phyloP scores from a whole-genome alignment of 2,797 vertebrate species.

The Lutjanus campechanus region DNA sequence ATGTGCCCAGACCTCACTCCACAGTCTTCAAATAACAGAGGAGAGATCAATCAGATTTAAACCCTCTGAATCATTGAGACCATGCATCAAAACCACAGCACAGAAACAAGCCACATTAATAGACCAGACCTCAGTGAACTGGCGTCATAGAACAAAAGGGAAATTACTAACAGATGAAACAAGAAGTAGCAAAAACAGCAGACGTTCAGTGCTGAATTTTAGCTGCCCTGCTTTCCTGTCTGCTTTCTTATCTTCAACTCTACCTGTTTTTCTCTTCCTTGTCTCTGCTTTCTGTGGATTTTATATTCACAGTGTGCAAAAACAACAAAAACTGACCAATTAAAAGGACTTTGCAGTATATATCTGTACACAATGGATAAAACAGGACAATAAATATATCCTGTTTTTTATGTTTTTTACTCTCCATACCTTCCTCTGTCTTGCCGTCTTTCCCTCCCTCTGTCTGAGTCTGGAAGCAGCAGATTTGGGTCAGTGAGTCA shows the following conservation, averaged over 20 bases:
- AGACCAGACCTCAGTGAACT: slow-evolving; percentile 44
- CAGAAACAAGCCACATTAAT: slow-evolving; percentile 73
- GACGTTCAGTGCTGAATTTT: slow-evolving; percentile 1
- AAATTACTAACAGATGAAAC: slow-evolving; percentile 79
- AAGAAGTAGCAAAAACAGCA: slow-evolving; percentile 40
- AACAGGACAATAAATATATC: slow-evolving; percentile 5
- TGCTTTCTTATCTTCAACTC: background rate
- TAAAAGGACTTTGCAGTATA: background rate
- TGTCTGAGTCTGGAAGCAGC: slow-evolving; percentile 42
- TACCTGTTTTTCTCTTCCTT: background rate
- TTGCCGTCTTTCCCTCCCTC: background rate
- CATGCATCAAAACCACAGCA: slow-evolving; percentile 62
- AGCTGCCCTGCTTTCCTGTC: slow-evolving; percentile 10
- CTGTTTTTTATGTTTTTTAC: background rate
- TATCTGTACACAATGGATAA: slow-evolving; percentile 9
- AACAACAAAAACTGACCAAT: background rate
- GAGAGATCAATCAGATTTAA: slow-evolving; percentile 54
- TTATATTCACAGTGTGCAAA: background rate
- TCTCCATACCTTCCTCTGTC: background rate
- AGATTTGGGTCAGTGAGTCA: slow-evolving; percentile 65
- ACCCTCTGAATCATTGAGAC: slow-evolving; percentile 42
- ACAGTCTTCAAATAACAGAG: slow-evolving; percentile 34
- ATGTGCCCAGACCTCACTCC: slow-evolving; percentile 1
- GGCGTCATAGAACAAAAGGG: slow-evolving; percentile 66
- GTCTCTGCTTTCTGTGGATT: background rate